A percentile compares a stretch with the other conserved stretches of the same genome.
Conservation (phyloP, 2,888 invertebrate species). For the Andrena hattorfiana region DNA sequence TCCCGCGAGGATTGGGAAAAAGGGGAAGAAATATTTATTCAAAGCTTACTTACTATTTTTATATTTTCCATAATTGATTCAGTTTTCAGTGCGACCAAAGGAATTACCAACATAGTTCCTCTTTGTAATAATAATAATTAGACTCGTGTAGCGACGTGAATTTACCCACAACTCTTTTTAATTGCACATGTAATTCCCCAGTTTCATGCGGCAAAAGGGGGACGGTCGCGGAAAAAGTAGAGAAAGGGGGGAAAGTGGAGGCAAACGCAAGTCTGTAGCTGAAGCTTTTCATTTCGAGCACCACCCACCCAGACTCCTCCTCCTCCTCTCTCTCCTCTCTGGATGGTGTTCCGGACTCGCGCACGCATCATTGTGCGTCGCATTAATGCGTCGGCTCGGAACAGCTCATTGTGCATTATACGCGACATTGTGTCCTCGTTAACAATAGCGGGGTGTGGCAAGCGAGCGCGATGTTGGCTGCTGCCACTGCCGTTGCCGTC, state of each 20-base stretch:
- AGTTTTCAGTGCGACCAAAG: too few relatives aligned
- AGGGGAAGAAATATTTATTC: too few relatives aligned
- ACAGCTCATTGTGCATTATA: slow-evolving; percentile 75
- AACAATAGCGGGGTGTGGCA: slow-evolving; percentile 75
- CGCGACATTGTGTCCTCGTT: slow-evolving; percentile 73
- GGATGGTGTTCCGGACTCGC: slow-evolving; percentile 33
- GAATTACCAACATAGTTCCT: too few relatives aligned
- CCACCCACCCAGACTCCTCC: slow-evolving; percentile 36
- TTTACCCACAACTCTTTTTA: too few relatives aligned
- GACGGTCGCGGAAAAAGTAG: not conserved
- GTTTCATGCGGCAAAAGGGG: too few relatives aligned
- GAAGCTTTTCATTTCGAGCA: slow-evolving; percentile 17
- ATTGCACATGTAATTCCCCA: too few relatives aligned
- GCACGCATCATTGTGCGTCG: slow-evolving; percentile 64
- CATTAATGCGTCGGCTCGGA: slow-evolving; percentile 67
- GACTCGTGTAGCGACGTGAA: too few relatives aligned
- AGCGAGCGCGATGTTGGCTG: slow-evolving; percentile 2
- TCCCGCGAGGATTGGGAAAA: too few relatives aligned
- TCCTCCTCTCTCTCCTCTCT: not conserved
- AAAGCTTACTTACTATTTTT: too few relatives aligned
- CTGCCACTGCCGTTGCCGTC: not conserved
- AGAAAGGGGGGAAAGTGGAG: slow-evolving; percentile 2
- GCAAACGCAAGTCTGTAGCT: slow-evolving; percentile 5
- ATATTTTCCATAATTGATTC: too few relatives aligned
- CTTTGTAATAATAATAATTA: too few relatives aligned